Evolutionary conservation across 2,113 vertebrate genomes (phyloP).

Genomic region (Cervus canadensis): DNA sequence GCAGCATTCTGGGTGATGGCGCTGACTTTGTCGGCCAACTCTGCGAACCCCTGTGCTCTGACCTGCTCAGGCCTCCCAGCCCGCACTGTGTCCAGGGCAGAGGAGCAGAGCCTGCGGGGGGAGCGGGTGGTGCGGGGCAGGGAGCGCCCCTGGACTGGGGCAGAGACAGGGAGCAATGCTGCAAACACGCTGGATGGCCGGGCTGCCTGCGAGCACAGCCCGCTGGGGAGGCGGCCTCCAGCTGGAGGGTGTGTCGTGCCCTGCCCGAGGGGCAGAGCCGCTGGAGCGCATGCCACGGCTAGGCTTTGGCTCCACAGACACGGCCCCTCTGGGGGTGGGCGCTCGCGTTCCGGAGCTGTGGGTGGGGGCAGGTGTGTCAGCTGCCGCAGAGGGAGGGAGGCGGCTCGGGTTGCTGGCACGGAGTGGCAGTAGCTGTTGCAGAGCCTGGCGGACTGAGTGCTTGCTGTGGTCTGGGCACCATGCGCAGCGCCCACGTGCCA

Average conservation of each 20-base stretch:
- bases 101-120: too few relatives aligned
- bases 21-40: too few relatives aligned
- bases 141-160: not conserved
- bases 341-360: not conserved
- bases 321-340: too few relatives aligned
- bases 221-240: rapidly evolving
- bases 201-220: too few relatives aligned
- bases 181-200: too few relatives aligned
- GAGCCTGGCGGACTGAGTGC: not conserved
- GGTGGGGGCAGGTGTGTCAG: not conserved
- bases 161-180: too few relatives aligned
- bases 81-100: too few relatives aligned
- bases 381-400: too few relatives aligned
- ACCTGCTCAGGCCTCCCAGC: too few relatives aligned
- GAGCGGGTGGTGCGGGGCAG: not conserved
- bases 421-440: too few relatives aligned
- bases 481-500: rapidly evolving
- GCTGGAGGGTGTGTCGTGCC: rapidly evolving
- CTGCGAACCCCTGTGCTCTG: too few relatives aligned
- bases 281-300: not conserved
- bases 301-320: not conserved
- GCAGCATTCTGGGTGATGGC: too few relatives aligned
- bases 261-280: not conserved
- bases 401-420: not conserved
- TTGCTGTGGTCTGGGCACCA: not conserved